phyloP scores from a whole-genome alignment of 1,140 invertebrate genomes.

The Euura lappo region DNA sequence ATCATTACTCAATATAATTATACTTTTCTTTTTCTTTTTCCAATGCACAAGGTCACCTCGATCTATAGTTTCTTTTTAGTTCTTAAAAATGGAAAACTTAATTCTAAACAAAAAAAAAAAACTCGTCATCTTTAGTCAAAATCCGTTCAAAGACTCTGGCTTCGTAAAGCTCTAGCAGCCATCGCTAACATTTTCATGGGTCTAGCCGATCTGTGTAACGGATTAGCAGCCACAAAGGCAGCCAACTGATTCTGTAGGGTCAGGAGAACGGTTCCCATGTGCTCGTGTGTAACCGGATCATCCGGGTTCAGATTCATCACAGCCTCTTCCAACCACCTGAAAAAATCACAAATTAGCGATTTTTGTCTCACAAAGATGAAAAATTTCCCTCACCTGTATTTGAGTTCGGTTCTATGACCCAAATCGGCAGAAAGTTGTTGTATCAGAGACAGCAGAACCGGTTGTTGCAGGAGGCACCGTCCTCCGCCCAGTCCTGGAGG shows the following conservation, averaged over 20 bases:
- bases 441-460: slow-evolving; percentile 88
- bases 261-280: slow-evolving; percentile 79
- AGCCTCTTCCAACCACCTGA: slow-evolving; percentile 87
- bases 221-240: slow-evolving; percentile 71
- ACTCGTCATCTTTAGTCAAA: background rate
- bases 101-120: too few species aligned
- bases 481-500: slow-evolving; percentile 58
- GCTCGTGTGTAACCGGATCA: slow-evolving; percentile 80
- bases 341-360: slow-evolving; percentile 33
- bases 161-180: slow-evolving; percentile 71
- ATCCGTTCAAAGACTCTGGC: slow-evolving; percentile 43
- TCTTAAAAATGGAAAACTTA: background rate
- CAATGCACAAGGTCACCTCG: background rate
- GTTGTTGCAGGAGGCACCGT: slow-evolving; percentile 68
- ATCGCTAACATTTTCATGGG: slow-evolving; percentile 81
- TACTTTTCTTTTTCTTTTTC: too few species aligned
- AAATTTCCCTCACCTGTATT: slow-evolving; percentile 71
- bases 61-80: background rate
- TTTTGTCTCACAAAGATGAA: slow-evolving; percentile 16
- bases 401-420: slow-evolving; percentile 82
- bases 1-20: too few species aligned
- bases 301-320: slow-evolving; percentile 80
- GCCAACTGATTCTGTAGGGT: slow-evolving; percentile 78
- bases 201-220: slow-evolving; percentile 70
- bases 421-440: slow-evolving; percentile 92